phyloP scores from a whole-genome alignment of 2,797 vertebrate genomes.

The Botia kubotai region DNA sequence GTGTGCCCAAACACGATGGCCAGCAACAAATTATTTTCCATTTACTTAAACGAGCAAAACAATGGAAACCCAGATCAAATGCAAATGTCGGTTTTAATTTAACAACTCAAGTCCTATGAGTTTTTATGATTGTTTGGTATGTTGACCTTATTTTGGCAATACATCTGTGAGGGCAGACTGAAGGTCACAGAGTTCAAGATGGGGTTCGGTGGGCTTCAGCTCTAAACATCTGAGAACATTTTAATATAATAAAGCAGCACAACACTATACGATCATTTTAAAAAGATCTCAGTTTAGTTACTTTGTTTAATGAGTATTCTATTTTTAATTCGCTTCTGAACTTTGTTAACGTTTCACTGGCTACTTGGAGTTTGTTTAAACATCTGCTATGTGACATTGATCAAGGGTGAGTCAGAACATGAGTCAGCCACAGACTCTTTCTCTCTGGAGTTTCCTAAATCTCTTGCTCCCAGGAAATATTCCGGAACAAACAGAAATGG shows the following conservation, averaged over 20 bases:
- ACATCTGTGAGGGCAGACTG: background rate
- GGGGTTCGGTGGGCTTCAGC: background rate
- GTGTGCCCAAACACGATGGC: slow-evolving; percentile 30
- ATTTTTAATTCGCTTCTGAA: background rate
- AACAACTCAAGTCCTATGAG: slow-evolving; percentile 3
- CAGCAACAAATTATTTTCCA: slow-evolving; percentile 54
- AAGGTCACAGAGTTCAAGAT: background rate
- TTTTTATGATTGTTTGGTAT: background rate
- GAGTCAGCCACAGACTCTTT: slow-evolving; percentile 43
- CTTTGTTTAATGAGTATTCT: background rate
- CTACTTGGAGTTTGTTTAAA: background rate
- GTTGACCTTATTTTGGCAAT: background rate
- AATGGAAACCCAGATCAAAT: background rate
- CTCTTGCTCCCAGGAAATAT: slow-evolving; percentile 65
- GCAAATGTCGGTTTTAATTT: background rate
- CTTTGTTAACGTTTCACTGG: background rate
- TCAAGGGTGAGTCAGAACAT: slow-evolving; percentile 42
- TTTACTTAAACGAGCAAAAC: slow-evolving; percentile 34
- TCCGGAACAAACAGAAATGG: slow-evolving; percentile 47
- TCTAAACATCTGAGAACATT: background rate
- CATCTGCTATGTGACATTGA: slow-evolving; percentile 7
- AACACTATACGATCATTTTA: background rate
- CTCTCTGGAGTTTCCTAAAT: slow-evolving; percentile 81
- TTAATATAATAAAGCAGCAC: no score
- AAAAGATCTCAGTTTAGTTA: background rate